Evolutionary conservation across 2,797 vertebrate species (phyloP).

Genomic region (Heteromormyrus szaboi): DNA sequence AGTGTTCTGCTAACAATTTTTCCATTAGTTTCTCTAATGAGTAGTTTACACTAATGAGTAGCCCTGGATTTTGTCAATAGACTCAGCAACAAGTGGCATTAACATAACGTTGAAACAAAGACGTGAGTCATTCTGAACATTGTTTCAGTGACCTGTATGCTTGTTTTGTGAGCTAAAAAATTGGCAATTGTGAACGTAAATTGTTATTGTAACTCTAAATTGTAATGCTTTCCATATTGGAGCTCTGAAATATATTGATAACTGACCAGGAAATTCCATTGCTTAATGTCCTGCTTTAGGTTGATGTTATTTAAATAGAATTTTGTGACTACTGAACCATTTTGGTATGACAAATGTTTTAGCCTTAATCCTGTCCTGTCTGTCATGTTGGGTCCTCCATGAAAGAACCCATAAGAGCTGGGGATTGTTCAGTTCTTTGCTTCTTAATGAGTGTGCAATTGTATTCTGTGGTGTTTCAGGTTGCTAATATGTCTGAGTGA

Average conservation of each 20-base stretch:
- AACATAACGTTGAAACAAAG: neutral
- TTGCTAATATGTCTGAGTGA: neutral
- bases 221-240: neutral
- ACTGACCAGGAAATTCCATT: neutral
- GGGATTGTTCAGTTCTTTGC: neutral
- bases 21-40: neutral
- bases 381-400: neutral
- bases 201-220: neutral
- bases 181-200: neutral
- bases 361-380: neutral
- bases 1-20: neutral
- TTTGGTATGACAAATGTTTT: neutral
- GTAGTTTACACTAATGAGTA: neutral
- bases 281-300: neutral
- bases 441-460: neutral
- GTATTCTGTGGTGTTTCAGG: neutral
- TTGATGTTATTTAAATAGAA: neutral
- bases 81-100: neutral
- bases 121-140: neutral
- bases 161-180: neutral
- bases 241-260: neutral
- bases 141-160: neutral
- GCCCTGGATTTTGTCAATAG: neutral
- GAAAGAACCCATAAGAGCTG: neutral
- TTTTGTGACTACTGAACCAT: neutral